Evolutionary conservation across 2,797 vertebrate species (phyloP).

Genomic region (Malurus splendens): DNA sequence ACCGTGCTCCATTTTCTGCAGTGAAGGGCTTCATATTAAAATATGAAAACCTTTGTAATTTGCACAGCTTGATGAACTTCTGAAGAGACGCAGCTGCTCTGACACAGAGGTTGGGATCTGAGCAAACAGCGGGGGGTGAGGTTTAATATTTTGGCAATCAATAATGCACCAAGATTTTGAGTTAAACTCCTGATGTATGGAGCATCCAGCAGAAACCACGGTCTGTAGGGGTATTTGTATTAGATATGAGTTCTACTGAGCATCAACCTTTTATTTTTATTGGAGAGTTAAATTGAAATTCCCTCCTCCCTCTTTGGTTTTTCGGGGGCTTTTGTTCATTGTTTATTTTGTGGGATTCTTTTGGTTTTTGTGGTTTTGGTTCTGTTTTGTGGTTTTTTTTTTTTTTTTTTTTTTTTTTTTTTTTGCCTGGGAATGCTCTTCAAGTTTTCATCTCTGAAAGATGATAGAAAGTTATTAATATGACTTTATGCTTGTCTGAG

Average conservation of each 20-base stretch:
- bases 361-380: not conserved
- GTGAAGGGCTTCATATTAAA: not conserved
- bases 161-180: not conserved
- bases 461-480: constrained; percentile 41
- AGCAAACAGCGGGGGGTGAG: not conserved
- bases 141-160: not conserved
- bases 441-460: constrained; percentile 1
- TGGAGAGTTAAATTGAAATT: not conserved
- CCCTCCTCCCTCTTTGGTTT: fast-evolving
- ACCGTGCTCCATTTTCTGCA: not conserved
- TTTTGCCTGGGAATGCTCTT: not conserved
- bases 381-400: not conserved
- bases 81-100: not conserved
- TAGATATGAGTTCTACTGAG: not conserved
- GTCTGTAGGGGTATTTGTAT: not conserved
- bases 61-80: constrained; percentile 6
- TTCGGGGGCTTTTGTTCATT: not conserved
- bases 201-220: not conserved
- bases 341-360: not conserved
- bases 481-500: constrained; percentile 19
- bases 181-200: not conserved
- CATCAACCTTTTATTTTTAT: not conserved
- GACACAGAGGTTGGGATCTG: not conserved
- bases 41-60: not conserved
- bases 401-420: not conserved